phyloP scores from a whole-genome alignment of 2,797 vertebrate species.

The Tympanoctomys barrerae region DNA sequence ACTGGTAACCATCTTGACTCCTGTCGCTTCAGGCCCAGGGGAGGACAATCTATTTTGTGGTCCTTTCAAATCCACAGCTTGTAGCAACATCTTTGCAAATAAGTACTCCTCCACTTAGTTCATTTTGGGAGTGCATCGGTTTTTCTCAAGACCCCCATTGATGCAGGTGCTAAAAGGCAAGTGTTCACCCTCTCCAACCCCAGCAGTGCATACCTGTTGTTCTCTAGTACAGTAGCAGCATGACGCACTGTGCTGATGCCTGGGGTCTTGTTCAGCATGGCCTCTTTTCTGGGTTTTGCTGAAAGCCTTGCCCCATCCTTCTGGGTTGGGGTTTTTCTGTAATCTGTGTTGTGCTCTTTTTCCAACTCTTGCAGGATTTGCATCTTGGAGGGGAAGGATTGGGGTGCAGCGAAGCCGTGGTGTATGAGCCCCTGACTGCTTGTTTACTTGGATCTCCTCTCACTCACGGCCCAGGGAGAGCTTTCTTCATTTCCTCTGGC shows the following conservation, averaged over 20 bases:
- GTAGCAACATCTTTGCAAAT: neutral
- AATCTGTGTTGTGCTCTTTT: neutral
- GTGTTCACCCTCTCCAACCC: neutral
- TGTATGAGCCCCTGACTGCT: neutral
- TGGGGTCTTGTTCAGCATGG: too few relatives aligned
- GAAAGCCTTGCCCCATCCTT: neutral
- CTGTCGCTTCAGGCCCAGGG: neutral
- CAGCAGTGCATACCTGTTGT: rapidly evolving
- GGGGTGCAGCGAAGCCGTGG: neutral
- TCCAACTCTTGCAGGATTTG: neutral
- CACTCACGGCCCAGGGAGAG: neutral
- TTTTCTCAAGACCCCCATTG: neutral
- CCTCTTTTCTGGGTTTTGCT: neutral
- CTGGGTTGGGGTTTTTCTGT: neutral
- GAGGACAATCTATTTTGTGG: neutral
- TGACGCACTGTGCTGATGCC: neutral
- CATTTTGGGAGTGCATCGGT: neutral
- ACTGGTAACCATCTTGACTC: neutral
- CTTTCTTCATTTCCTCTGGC: neutral
- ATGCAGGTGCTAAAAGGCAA: neutral
- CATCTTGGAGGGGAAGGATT: neutral
- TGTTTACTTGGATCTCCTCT: neutral
- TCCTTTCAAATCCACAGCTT: neutral
- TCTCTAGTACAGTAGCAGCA: neutral
- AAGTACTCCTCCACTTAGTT: neutral